phyloP scores from a whole-genome alignment of 53 echinoderm and acorn worm genomes.

The Patiria pectinifera region DNA sequence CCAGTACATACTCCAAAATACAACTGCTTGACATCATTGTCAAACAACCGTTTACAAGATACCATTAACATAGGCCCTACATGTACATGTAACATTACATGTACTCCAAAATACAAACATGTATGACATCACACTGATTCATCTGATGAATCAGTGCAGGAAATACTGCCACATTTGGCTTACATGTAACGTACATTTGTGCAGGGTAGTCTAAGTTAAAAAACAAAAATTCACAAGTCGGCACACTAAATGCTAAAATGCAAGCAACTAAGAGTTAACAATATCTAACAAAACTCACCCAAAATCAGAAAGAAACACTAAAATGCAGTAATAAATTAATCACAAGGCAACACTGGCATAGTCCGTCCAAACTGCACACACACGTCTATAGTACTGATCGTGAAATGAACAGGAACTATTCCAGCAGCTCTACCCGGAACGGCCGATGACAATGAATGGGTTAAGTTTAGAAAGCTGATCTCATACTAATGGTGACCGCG shows the following conservation, averaged over 20 bases:
- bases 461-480: slow-evolving; percentile 49
- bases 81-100: no score
- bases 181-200: neutral
- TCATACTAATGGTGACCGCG: neutral
- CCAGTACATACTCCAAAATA: no score
- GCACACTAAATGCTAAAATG: neutral
- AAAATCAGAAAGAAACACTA: neutral
- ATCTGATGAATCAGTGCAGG: neutral
- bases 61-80: no score
- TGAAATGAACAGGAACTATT: slow-evolving; percentile 29
- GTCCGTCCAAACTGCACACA: neutral
- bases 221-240: no score
- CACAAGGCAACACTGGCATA: no score
- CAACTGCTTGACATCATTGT: no score
- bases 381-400: neutral
- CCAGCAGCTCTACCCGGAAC: neutral
- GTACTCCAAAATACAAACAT: neutral
- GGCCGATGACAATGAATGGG: slow-evolving; percentile 6
- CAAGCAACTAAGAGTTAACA: neutral
- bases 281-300: neutral
- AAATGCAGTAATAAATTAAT: neutral
- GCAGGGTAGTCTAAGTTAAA: neutral
- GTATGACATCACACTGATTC: neutral
- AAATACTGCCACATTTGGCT: neutral
- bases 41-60: no score